Evolutionary conservation across 2,797 vertebrate species (phyloP).

Genomic region (Ptychadena robeensis): DNA sequence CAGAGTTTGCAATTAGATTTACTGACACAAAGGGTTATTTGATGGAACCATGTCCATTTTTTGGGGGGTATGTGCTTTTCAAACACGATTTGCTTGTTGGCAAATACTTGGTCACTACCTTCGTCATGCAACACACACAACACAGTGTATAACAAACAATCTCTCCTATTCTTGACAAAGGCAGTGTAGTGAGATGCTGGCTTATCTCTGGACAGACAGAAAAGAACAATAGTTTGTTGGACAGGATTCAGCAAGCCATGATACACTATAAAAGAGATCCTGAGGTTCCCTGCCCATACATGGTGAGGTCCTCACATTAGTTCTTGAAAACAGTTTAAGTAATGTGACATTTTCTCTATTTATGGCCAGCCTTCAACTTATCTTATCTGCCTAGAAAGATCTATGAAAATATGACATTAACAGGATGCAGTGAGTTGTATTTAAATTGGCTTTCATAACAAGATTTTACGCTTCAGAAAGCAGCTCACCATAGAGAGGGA

Average conservation of each 20-base stretch:
- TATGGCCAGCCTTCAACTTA: neutral
- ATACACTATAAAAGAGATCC: neutral
- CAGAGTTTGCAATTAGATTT: no score
- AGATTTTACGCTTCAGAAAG: neutral
- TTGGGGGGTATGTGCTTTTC: no score
- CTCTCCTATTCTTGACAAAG: neutral
- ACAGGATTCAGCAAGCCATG: neutral
- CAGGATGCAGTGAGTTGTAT: neutral
- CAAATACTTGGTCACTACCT: neutral
- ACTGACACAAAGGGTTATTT: no score
- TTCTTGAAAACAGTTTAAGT: neutral
- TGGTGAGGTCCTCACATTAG: neutral
- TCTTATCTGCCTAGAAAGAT: neutral
- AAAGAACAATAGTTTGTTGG: neutral
- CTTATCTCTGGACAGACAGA: neutral
- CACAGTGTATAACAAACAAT: neutral
- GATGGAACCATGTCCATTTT: no score
- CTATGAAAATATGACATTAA: neutral
- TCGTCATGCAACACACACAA: neutral
- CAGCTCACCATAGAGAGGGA: neutral
- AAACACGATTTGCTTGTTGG: no score
- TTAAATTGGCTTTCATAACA: neutral
- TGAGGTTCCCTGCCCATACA: slow-evolving; percentile 5
- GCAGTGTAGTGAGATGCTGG: neutral
- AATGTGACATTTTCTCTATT: neutral